Percentiles rank a stretch among this genome's conserved stretches.
These are phyloP conservation scores for Thymallus thymallus DNA, from an alignment of 2,113 vertebrate genomes.

Conservation along the genomic window DNA sequence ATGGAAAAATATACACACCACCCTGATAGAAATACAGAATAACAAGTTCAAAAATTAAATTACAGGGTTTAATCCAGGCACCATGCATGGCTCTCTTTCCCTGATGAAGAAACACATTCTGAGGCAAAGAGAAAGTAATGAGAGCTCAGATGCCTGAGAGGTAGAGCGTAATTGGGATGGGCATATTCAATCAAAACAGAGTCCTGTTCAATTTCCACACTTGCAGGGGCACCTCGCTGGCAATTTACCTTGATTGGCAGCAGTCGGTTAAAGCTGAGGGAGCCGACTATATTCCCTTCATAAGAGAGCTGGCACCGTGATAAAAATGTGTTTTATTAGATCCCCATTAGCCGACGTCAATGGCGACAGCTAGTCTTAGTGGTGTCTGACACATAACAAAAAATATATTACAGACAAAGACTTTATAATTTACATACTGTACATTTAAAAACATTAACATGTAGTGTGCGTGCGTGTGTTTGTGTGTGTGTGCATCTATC, in stretches of 20 bases:
- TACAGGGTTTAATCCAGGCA: constrained; percentile 54
- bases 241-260: constrained; percentile 65
- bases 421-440: too few species aligned
- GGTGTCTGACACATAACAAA: too few species aligned
- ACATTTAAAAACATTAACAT: too few species aligned
- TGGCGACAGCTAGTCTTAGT: too few species aligned
- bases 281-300: constrained; percentile 36
- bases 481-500: too few species aligned
- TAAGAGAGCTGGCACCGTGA: constrained; percentile 8
- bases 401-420: too few species aligned
- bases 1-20: too few species aligned
- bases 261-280: constrained; percentile 31
- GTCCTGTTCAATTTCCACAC: constrained; percentile 63
- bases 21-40: constrained; percentile 9
- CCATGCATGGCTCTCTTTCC: constrained; percentile 34
- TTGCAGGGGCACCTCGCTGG: constrained; percentile 28
- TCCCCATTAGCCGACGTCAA: too few species aligned
- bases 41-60: constrained; percentile 34
- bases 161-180: constrained; percentile 63
- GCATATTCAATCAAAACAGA: constrained; percentile 72
- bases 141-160: constrained; percentile 58
- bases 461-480: too few species aligned
- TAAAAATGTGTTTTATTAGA: too few species aligned
- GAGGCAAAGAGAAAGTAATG: constrained; percentile 61
- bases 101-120: constrained; percentile 59